Conservation (phyloP, 1,140 invertebrate species). For the Oscheius sp. region DNA sequence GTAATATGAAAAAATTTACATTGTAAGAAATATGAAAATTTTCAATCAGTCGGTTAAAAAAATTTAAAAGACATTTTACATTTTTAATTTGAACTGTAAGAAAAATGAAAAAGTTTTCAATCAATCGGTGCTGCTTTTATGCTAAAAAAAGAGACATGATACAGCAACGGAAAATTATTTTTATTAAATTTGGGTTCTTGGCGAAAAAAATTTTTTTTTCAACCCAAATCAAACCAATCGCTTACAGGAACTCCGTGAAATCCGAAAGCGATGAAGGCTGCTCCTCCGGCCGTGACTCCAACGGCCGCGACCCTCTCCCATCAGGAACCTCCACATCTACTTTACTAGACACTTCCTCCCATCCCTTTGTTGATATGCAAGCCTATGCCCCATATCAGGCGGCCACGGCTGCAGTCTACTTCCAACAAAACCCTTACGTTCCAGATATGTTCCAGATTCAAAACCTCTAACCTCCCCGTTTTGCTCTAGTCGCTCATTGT, state of each 20-base stretch:
- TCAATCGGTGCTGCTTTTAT: too few species aligned
- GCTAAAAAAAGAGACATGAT: too few species aligned
- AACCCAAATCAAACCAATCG: too few species aligned
- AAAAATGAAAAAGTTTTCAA: too few species aligned
- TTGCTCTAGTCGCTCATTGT: conserved; percentile 1
- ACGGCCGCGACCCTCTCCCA: not conserved
- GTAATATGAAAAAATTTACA: too few species aligned
- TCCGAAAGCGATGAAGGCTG: not conserved
- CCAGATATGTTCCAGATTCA: not conserved
- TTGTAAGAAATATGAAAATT: too few species aligned
- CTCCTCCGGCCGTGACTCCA: conserved; percentile 1
- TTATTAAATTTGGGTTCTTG: too few species aligned
- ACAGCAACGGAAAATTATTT: too few species aligned
- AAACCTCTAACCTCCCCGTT: not conserved
- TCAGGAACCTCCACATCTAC: not conserved
- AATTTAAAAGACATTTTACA: too few species aligned
- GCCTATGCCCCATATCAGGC: not conserved
- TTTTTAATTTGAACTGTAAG: too few species aligned
- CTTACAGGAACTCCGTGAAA: conserved; percentile 1
- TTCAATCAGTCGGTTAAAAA: too few species aligned
- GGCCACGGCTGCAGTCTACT: not conserved
- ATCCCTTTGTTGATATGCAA: not conserved
- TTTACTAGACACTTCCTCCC: not conserved
- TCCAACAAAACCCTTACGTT: not conserved
- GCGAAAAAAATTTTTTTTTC: too few species aligned